Evolutionary conservation across 2,113 vertebrate species (phyloP).

Genomic region (Camelus dromedarius): DNA sequence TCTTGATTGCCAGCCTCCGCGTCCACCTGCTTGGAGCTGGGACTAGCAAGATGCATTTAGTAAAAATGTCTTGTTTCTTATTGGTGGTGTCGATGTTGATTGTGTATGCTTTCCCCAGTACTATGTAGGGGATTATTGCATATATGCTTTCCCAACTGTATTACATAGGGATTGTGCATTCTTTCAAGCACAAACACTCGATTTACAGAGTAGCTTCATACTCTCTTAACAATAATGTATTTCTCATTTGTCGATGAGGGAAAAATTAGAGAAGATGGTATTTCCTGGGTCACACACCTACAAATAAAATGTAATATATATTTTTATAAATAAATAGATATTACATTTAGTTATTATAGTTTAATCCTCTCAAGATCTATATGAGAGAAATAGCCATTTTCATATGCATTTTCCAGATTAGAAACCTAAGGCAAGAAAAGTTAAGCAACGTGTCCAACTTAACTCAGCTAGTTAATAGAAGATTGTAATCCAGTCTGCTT

Average conservation of each 20-base stretch:
- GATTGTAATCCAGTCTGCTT: neutral
- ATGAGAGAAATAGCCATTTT: neutral
- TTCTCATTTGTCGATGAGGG: constrained; percentile 25
- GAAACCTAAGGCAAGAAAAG: neutral
- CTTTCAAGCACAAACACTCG: neutral
- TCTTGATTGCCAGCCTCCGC: neutral
- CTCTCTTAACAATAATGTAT: neutral
- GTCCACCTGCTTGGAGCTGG: neutral
- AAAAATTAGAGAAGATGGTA: neutral
- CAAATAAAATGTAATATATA: neutral
- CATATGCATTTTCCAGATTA: neutral
- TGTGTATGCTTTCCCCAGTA: neutral
- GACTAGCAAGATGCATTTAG: neutral
- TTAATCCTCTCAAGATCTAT: neutral
- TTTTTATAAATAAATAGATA: neutral
- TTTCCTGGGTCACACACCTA: neutral
- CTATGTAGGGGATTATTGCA: neutral
- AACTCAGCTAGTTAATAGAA: neutral
- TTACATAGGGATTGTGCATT: neutral
- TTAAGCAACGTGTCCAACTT: neutral
- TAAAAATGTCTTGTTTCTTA: neutral
- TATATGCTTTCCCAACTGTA: neutral
- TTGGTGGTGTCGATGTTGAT: neutral
- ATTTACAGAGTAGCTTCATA: neutral
- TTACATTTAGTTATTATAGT: neutral